Evolutionary conservation across 2,797 vertebrate genomes (phyloP).

Genomic region (Ciconia nigra): DNA sequence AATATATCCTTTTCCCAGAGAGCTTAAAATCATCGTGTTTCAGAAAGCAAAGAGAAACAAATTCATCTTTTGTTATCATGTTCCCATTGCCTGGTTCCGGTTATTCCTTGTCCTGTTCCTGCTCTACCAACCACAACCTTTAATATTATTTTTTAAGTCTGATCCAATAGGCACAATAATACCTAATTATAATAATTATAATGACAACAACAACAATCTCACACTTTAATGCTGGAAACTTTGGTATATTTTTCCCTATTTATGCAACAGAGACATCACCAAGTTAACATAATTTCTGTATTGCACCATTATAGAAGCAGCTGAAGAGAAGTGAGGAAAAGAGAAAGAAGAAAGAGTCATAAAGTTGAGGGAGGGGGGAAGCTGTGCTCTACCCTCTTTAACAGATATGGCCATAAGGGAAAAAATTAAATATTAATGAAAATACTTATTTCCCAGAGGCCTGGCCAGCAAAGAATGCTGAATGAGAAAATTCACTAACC

Average conservation of each 20-base stretch:
- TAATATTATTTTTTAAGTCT: background rate
- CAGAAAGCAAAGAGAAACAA: background rate
- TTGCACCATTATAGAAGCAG: background rate
- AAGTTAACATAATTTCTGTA: background rate
- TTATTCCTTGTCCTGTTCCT: background rate
- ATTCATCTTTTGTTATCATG: background rate
- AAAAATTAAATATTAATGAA: conserved; percentile 71
- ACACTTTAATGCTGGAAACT: background rate
- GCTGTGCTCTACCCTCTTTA: background rate
- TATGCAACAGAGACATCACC: background rate
- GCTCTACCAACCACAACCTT: background rate
- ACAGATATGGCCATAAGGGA: conserved; percentile 17
- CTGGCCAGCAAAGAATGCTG: conserved; percentile 53
- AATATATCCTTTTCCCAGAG: background rate
- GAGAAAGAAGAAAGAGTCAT: background rate
- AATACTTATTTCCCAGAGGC: conserved; percentile 60
- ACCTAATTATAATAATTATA: background rate
- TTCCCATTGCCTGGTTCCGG: background rate
- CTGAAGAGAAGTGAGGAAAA: background rate
- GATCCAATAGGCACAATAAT: background rate
- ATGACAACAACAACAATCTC: background rate
- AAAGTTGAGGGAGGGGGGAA: background rate
- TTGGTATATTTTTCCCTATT: background rate
- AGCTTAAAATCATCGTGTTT: background rate
- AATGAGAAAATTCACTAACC: conserved; percentile 48